phyloP scores from a whole-genome alignment of 1,140 invertebrate species.

The Procambarus virginalis region DNA sequence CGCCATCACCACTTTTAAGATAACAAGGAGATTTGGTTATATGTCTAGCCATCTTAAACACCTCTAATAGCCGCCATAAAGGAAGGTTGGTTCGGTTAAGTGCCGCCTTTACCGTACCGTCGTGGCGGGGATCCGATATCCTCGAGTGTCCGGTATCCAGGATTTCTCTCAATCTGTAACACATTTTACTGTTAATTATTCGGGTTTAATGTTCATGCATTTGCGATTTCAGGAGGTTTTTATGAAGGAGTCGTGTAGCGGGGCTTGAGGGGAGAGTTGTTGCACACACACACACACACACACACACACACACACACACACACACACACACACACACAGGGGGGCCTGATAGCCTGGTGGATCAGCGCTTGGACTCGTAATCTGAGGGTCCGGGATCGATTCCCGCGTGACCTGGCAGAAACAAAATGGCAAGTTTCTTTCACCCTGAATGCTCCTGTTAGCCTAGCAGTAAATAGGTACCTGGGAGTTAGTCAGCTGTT shows the following conservation, averaged over 20 bases:
- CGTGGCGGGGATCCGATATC: not conserved
- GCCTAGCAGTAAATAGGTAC: no score
- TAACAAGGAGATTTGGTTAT: not conserved
- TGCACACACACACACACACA: no score
- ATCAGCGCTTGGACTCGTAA: no score
- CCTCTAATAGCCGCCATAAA: not conserved
- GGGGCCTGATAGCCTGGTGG: no score
- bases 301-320: no score
- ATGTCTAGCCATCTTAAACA: not conserved
- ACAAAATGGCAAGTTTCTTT: no score
- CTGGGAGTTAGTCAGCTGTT: no score
- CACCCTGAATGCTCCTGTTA: no score
- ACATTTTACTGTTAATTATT: slow-evolving; percentile 12
- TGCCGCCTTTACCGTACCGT: not conserved
- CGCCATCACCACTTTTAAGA: not conserved
- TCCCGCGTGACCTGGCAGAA: no score
- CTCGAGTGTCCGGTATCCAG: not conserved
- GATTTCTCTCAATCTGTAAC: slow-evolving; percentile 7
- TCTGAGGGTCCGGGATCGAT: no score
- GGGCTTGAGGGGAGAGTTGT: no score
- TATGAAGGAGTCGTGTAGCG: not conserved
- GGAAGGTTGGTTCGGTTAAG: not conserved
- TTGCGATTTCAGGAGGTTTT: not conserved
- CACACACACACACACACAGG: no score
- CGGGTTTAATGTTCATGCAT: not conserved